Evolutionary conservation across 1,140 invertebrate species (phyloP).

Genomic region (Euschistus heros): DNA sequence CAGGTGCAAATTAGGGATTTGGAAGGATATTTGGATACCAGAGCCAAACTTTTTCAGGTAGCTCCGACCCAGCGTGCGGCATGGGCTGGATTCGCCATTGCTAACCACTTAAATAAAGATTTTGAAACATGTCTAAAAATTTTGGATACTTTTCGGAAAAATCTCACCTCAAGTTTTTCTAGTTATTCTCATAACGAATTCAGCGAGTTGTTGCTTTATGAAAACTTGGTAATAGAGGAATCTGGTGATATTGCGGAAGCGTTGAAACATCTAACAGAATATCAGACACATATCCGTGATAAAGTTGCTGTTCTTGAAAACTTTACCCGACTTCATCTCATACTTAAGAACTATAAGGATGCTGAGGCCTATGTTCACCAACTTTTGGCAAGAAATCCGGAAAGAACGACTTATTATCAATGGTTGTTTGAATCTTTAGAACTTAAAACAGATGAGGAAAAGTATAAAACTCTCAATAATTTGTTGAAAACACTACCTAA

Average conservation of each 20-base stretch:
- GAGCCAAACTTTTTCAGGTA: conserved; percentile 41
- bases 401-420: conserved; percentile 86
- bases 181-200: conserved; percentile 55
- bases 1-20: conserved; percentile 99
- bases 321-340: conserved; percentile 51
- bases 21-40: conserved; percentile 85
- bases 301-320: conserved; percentile 85
- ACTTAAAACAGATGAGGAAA: conserved; percentile 55
- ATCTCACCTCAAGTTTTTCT: conserved; percentile 61
- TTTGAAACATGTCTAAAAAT: conserved; percentile 95
- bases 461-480: conserved; percentile 68
- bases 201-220: conserved; percentile 90
- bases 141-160: conserved; percentile 85
- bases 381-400: conserved; percentile 84
- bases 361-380: conserved; percentile 72
- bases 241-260: conserved; percentile 68
- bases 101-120: conserved; percentile 91
- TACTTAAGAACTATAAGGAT: conserved; percentile 51
- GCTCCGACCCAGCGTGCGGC: neutral
- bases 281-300: conserved; percentile 84
- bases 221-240: conserved; percentile 91
- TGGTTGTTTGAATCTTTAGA: conserved; percentile 74
- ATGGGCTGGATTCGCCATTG: conserved; percentile 79
- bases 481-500: conserved; percentile 66
- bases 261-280: conserved; percentile 73